Evolutionary conservation across 1,140 invertebrate species (phyloP), one percentile per base, ranked within the genome.

Genomic region (Zophobas morio): DNA sequence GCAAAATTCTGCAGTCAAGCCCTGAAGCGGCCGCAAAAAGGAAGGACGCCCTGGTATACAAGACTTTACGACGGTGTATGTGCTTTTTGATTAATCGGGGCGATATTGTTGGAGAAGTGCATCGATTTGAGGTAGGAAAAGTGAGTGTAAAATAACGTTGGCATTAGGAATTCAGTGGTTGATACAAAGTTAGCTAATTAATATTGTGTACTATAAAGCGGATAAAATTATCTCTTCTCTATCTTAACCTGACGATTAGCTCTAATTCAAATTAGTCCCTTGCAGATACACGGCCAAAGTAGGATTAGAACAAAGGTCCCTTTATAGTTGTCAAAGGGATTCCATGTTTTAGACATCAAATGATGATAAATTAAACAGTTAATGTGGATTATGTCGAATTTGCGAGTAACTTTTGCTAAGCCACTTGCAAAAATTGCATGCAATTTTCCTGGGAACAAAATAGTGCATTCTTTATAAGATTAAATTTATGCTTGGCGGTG

Each of bases 201-300:
- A 20, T 20, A 20, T 60, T 60, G 37, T 60, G 56, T 60, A 60
- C 35, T 36, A 6, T 36, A 36, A 60, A 60, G 56, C 3, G 60
- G 60, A 8, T 66, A 66, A 66, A 66, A 66, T 66, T 42, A 66
- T 66, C 37, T 66, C 49, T 66, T 42, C 60, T 8, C 60, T 42
- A 42, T 42, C 60, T 66, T 66, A 66, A 66, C 60, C 60, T 66
- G 60, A 66, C 60, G 60, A 66, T 66, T 66, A 66, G 60, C 60
- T 66, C 60, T 47, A 66, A 66, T 66, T 66, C 39, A 66, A 66
- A 66, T 66, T 66, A 66, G 60, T 66, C 39, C 39, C 70, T 20
- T 51, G 70, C 40, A 42, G 49, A 54, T 56, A 73, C 70, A 72
- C 35, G 33, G 46, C 42, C n/a, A 72, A 8, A 42, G 39, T 73